Conservation (phyloP, 2,797 vertebrate species). For the Hemitrygon akajei region DNA sequence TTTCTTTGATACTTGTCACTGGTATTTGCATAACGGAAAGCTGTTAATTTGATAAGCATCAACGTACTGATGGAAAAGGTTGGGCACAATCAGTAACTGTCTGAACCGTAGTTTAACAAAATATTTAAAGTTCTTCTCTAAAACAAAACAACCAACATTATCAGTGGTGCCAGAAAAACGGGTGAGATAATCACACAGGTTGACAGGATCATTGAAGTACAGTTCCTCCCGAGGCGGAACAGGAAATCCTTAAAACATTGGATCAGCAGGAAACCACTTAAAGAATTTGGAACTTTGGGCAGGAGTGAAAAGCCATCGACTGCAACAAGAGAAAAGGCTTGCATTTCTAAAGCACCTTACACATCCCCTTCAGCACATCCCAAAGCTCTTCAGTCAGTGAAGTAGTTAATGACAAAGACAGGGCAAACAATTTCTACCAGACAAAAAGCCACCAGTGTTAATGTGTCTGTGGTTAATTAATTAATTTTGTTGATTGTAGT, state of each 20-base stretch:
- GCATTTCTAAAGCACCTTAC: too few relatives aligned
- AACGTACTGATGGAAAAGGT: background rate
- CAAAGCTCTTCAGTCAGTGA: too few relatives aligned
- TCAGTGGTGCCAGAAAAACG: background rate
- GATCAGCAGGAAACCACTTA: background rate
- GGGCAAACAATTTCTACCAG: too few relatives aligned
- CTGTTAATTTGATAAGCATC: constrained; percentile 15
- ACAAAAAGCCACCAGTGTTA: too few relatives aligned
- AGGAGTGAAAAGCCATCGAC: background rate
- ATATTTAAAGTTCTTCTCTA: background rate
- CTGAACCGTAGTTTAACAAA: background rate
- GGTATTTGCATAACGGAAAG: constrained; percentile 22
- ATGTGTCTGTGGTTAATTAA: too few relatives aligned
- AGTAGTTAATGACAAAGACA: too few relatives aligned
- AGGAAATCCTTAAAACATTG: background rate
- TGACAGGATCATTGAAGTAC: background rate
- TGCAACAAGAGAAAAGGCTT: background rate
- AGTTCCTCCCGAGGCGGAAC: background rate
- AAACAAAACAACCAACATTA: background rate
- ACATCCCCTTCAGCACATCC: too few relatives aligned
- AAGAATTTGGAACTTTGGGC: background rate
- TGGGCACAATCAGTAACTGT: background rate
- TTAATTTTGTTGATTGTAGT: too few relatives aligned
- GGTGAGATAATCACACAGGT: background rate
- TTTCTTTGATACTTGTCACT: background rate